phyloP scores from a whole-genome alignment of 2,888 invertebrate genomes.

The Hydropsyche betteni region DNA sequence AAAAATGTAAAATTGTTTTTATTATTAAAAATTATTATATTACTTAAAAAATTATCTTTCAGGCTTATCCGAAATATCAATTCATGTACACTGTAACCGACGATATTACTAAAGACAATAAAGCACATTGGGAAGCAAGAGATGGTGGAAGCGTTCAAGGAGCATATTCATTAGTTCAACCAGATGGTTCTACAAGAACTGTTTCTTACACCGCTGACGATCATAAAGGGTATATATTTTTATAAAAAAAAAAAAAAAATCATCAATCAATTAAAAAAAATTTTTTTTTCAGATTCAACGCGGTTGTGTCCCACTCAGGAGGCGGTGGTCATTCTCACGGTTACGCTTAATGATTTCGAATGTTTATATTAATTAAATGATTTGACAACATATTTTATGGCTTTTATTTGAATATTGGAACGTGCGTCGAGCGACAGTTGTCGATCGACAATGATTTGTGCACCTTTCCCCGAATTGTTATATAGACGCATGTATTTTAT shows the following conservation, averaged over 20 bases:
- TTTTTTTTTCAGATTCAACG: constrained; percentile 4
- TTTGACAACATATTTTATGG: neutral
- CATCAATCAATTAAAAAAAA: neutral
- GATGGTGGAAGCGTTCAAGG: constrained; percentile 66
- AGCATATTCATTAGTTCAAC: constrained; percentile 65
- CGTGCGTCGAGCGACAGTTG: neutral
- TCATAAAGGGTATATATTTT: constrained; percentile 55
- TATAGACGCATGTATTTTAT: neutral
- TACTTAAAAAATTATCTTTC: constrained; percentile 34
- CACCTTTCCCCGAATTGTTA: neutral
- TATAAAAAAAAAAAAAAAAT: no score
- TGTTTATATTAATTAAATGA: neutral
- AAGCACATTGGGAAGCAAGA: constrained; percentile 64
- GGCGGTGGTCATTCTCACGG: neutral
- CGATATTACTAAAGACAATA: constrained; percentile 67
- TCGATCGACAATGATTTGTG: neutral
- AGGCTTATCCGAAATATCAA: constrained; percentile 63
- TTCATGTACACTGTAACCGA: constrained; percentile 68
- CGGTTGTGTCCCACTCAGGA: neutral
- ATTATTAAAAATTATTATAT: neutral
- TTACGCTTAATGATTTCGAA: neutral
- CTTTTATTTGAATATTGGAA: neutral
- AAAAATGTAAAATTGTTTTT: constrained; percentile 24
- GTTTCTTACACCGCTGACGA: constrained; percentile 65
- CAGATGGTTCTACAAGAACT: constrained; percentile 65